A percentile compares a stretch with the other conserved stretches of the same genome.
phyloP scores from a whole-genome alignment of 2,888 invertebrate genomes.

The Drosophila melanosoma region DNA sequence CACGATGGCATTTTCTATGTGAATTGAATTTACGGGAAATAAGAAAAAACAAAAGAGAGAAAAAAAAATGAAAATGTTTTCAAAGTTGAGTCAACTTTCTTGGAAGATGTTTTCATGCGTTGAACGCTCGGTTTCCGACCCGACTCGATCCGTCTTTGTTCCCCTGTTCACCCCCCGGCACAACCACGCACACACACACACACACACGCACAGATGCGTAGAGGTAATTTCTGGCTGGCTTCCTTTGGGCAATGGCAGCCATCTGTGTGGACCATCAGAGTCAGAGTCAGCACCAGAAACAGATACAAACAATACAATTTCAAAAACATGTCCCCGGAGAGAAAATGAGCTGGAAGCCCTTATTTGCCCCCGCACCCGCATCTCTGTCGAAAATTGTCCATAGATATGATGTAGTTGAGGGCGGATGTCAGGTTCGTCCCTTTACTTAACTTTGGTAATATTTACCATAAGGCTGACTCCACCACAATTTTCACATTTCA shows the following conservation, averaged over 20 bases:
- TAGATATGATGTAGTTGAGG: slow-evolving; percentile 45
- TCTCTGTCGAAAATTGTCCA: slow-evolving; percentile 36
- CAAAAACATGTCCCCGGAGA: slow-evolving; percentile 47
- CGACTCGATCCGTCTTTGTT: slow-evolving; percentile 23
- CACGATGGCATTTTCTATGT: slow-evolving; percentile 50
- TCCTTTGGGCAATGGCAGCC: slow-evolving; percentile 47
- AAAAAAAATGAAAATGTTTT: slow-evolving; percentile 62
- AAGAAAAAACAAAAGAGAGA: slow-evolving; percentile 20
- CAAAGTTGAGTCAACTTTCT: slow-evolving; percentile 63
- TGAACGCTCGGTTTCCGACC: slow-evolving; percentile 41
- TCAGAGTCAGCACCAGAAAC: slow-evolving; percentile 18
- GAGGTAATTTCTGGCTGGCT: slow-evolving; percentile 20
- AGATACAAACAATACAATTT: slow-evolving; percentile 42
- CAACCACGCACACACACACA: neutral
- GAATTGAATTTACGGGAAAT: slow-evolving; percentile 62
- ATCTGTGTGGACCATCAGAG: slow-evolving; percentile 34
- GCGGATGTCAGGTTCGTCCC: slow-evolving; percentile 40
- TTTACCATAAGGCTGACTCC: neutral
- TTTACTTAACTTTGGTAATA: slow-evolving; percentile 28
- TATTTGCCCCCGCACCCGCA: slow-evolving; percentile 7
- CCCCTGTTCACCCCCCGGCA: slow-evolving; percentile 8
- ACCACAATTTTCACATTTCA: neutral
- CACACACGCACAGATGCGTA: neutral
- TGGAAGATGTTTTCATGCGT: slow-evolving; percentile 66
- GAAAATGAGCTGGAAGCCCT: neutral